A percentile compares a stretch with the other conserved stretches of the same genome.
phyloP scores from a whole-genome alignment of 2,113 vertebrate genomes.

The Cnemophilus loriae region DNA sequence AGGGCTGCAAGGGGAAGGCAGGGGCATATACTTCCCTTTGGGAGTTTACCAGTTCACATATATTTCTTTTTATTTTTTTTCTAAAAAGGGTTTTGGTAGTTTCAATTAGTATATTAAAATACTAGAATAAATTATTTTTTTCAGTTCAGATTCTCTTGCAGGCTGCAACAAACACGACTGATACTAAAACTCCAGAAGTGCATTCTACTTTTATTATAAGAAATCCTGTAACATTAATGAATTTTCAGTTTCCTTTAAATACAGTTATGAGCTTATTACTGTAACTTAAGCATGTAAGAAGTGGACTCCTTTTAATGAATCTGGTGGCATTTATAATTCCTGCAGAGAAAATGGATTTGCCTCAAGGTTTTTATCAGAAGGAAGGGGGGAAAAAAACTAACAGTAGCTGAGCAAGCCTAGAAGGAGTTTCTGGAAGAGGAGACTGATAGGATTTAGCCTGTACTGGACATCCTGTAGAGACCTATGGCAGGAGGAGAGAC shows the following conservation, averaged over 20 bases:
- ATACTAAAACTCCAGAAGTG: background rate
- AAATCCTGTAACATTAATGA: background rate
- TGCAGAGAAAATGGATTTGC: background rate
- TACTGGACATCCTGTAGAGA: background rate
- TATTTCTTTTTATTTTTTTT: background rate
- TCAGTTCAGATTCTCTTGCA: background rate
- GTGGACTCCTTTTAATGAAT: background rate
- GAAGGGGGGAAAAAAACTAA: fast-evolving
- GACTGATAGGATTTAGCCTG: background rate
- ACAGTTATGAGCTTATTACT: background rate
- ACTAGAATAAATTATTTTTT: background rate
- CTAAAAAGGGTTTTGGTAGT: background rate
- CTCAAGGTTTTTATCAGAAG: background rate
- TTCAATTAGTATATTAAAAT: background rate
- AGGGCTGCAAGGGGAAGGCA: background rate
- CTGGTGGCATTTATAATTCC: background rate
- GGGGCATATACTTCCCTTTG: background rate
- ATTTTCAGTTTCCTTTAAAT: background rate
- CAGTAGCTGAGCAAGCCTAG: background rate
- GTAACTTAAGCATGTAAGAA: background rate
- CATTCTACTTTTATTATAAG: background rate
- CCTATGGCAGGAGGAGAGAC: background rate
- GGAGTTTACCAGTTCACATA: background rate
- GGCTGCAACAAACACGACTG: background rate
- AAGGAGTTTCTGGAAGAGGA: background rate